Percentiles rank a stretch among this genome's conserved stretches.
phyloP scores from a whole-genome alignment of 2,113 vertebrate species.

The Pollachius pollachius region DNA sequence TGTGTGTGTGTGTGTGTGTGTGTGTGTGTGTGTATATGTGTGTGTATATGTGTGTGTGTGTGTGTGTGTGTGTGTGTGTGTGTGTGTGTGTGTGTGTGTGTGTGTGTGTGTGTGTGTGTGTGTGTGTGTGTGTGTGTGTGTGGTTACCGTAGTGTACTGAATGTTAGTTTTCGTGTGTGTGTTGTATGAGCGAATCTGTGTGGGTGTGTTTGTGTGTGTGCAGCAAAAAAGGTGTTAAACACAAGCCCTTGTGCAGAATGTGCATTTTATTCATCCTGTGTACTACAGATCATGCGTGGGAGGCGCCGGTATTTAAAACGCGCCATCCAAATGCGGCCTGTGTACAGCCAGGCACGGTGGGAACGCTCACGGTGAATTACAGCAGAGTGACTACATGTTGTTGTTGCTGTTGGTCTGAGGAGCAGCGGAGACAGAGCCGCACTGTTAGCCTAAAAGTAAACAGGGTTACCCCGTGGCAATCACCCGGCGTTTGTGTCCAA shows the following conservation, averaged over 20 bases:
- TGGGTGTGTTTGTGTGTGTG: not conserved
- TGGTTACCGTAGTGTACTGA: not conserved
- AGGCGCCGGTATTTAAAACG: not conserved
- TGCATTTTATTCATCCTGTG: not conserved
- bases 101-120: not conserved
- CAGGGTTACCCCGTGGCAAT: slow-evolving; percentile 66
- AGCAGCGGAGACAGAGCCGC: slow-evolving; percentile 59
- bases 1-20: slow-evolving; percentile 3
- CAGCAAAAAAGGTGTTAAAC: not conserved
- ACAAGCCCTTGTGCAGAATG: not conserved
- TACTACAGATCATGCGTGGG: not conserved
- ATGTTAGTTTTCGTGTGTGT: slow-evolving; percentile 16
- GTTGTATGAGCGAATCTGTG: not conserved
- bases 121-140: not conserved
- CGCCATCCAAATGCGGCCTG: slow-evolving; percentile 32
- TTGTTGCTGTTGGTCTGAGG: slow-evolving; percentile 60
- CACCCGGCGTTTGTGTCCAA: slow-evolving; percentile 65
- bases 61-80: slow-evolving; percentile 2
- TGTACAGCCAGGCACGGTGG: slow-evolving; percentile 25
- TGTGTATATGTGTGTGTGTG: not conserved
- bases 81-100: not conserved
- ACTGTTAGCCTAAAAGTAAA: slow-evolving; percentile 66
- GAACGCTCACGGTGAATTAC: slow-evolving; percentile 57
- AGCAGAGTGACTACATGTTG: slow-evolving; percentile 27
- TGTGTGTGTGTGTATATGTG: no score